Conservation (phyloP, 2,797 vertebrate genomes). For the Ispidina picta region DNA sequence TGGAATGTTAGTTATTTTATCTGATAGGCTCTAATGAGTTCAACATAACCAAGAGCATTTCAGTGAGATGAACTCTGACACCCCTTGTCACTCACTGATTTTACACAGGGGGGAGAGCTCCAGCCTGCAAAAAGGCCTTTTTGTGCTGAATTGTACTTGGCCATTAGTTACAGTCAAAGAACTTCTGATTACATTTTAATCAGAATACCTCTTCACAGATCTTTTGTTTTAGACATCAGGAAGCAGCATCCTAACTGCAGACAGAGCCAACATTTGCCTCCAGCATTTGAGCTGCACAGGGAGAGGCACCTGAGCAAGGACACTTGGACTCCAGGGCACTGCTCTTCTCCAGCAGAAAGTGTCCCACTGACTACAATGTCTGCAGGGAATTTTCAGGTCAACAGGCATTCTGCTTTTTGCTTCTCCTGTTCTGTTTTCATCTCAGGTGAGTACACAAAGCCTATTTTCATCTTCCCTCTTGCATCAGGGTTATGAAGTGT, state of each 20-base stretch:
- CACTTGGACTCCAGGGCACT: background rate
- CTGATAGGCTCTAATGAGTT: constrained; percentile 80
- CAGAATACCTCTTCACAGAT: constrained; percentile 75
- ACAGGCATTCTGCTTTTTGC: background rate
- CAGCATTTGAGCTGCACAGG: background rate
- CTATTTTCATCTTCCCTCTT: constrained; percentile 1
- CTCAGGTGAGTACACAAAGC: background rate
- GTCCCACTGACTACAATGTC: background rate
- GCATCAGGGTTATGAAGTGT: background rate
- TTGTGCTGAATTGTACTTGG: constrained; percentile 76
- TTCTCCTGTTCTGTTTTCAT: background rate
- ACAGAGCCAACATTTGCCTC: background rate
- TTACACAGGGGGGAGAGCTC: constrained; percentile 78
- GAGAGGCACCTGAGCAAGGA: background rate
- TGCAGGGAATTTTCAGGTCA: background rate
- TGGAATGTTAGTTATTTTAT: constrained; percentile 83
- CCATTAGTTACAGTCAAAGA: constrained; percentile 77
- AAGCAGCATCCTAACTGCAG: constrained; percentile 2
- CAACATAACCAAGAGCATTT: constrained; percentile 76
- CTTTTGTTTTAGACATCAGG: constrained; percentile 58
- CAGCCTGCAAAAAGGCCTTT: constrained; percentile 76
- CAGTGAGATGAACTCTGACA: constrained; percentile 82
- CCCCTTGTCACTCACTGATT: constrained; percentile 76
- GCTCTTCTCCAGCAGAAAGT: background rate
- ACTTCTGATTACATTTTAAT: constrained; percentile 77